A percentile compares a stretch with the other conserved stretches of the same genome.
Conservation (phyloP, 2,113 vertebrate genomes). For the Chamaetylas fuelleborni region DNA sequence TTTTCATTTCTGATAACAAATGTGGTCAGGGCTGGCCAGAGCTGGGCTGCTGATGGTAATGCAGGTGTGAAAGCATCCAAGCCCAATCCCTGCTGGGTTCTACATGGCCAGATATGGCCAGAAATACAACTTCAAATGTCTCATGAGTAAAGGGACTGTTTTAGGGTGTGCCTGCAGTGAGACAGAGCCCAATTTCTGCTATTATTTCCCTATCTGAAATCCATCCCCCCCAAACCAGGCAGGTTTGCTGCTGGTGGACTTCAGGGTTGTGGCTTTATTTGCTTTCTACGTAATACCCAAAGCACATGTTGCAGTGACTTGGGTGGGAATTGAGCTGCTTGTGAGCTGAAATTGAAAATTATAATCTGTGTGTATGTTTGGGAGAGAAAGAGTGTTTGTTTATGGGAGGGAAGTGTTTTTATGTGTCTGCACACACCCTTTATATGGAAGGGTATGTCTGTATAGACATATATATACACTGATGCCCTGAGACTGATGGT, state of each 20-base stretch:
- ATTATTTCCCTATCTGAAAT: not conserved
- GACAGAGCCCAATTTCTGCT: not conserved
- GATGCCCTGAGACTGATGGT: not conserved
- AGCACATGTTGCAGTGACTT: not conserved
- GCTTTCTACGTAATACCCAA: not conserved
- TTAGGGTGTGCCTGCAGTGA: not conserved
- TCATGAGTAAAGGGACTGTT: not conserved
- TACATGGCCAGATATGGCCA: rapidly evolving
- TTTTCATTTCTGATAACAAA: not conserved
- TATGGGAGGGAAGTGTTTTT: not conserved
- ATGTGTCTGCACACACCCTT: not conserved
- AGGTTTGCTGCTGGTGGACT: not conserved
- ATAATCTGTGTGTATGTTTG: not conserved
- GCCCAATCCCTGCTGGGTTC: not conserved
- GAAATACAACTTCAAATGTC: not conserved
- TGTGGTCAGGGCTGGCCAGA: not conserved
- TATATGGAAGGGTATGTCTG: not conserved
- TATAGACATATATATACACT: not conserved
- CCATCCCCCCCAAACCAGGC: not conserved
- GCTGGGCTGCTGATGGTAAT: not conserved
- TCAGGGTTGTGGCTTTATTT: not conserved
- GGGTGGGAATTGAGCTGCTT: not conserved
- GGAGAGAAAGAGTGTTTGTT: not conserved
- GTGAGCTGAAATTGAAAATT: not conserved
- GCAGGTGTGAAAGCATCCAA: not conserved